phyloP scores from a whole-genome alignment of 2,797 vertebrate species.

The Octomys mimax region DNA sequence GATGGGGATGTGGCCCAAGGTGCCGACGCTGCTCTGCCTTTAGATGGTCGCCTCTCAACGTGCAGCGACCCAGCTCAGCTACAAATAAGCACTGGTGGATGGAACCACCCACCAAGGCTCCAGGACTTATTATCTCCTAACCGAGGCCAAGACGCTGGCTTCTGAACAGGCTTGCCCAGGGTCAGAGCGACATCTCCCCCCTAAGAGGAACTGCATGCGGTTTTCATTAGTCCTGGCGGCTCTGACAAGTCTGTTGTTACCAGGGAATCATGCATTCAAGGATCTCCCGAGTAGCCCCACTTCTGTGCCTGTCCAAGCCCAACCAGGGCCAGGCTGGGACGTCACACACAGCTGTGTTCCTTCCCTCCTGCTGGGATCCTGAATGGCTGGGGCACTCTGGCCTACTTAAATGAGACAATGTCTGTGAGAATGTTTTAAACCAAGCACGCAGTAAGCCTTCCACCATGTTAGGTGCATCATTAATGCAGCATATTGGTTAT shows the following conservation, averaged over 20 bases:
- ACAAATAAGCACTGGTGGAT: conserved; percentile 37
- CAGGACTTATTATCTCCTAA: conserved; percentile 52
- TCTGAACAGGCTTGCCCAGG: not conserved
- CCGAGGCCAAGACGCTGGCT: conserved; percentile 33
- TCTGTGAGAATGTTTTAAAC: not conserved
- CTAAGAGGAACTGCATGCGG: not conserved
- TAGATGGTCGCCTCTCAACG: conserved; percentile 68
- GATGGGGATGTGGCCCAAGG: not conserved
- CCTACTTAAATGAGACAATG: not conserved
- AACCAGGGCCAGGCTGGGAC: not conserved
- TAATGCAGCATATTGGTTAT: not conserved
- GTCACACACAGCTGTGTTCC: no score
- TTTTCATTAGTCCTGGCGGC: not conserved
- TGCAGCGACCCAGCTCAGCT: not conserved
- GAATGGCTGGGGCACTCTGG: rapidly evolving
- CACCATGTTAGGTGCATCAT: no score
- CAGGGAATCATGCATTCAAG: not conserved
- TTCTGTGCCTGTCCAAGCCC: not conserved
- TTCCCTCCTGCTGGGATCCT: rapidly evolving
- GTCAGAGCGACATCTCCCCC: not conserved
- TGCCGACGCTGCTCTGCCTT: conserved; percentile 41
- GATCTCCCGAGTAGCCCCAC: no score
- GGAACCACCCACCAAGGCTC: conserved; percentile 29
- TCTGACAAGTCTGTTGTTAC: not conserved
- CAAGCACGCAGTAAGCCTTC: rapidly evolving